Evolutionary conservation across 2,888 invertebrate species (phyloP).

Genomic region (Ferrisia virgata): DNA sequence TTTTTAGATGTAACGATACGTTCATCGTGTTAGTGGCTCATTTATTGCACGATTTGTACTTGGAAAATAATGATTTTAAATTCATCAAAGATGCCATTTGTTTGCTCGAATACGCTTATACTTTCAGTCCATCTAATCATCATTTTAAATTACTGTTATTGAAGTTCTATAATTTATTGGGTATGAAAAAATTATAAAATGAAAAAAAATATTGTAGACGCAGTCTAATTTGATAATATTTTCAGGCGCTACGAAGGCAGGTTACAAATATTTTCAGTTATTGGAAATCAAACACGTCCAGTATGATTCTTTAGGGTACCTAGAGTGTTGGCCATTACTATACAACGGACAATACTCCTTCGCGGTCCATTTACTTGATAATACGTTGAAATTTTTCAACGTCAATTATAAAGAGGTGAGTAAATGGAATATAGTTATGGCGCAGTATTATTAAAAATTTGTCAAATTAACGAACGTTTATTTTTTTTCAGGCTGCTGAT

Average conservation of each 20-base stretch:
- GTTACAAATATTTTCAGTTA: slow-evolving; percentile 69
- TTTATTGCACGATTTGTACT: slow-evolving; percentile 61
- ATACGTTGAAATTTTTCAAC: slow-evolving; percentile 80
- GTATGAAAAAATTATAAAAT: slow-evolving; percentile 55
- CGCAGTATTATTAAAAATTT: background rate
- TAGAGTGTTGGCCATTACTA: slow-evolving; percentile 72
- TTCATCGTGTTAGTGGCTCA: slow-evolving; percentile 78
- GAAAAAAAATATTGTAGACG: background rate
- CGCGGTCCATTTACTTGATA: slow-evolving; percentile 68
- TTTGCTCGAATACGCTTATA: slow-evolving; percentile 69
- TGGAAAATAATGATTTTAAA: slow-evolving; percentile 55
- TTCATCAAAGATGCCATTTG: slow-evolving; percentile 63
- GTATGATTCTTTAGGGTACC: slow-evolving; percentile 84
- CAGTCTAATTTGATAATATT: too few species aligned
- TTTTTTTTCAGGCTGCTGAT: slow-evolving; percentile 80
- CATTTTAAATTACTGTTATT: slow-evolving; percentile 82
- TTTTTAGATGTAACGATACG: slow-evolving; percentile 61
- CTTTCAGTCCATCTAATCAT: slow-evolving; percentile 80
- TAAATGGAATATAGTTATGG: background rate
- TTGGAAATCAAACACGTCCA: slow-evolving; percentile 92
- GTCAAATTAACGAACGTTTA: background rate
- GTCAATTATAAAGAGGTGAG: slow-evolving; percentile 82
- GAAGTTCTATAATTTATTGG: slow-evolving; percentile 73
- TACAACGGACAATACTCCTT: slow-evolving; percentile 69
- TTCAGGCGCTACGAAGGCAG: slow-evolving; percentile 70